These are phyloP conservation scores for Nemoura dubitans DNA, from an alignment of 2,888 invertebrate genomes.

Conservation along the genomic window DNA sequence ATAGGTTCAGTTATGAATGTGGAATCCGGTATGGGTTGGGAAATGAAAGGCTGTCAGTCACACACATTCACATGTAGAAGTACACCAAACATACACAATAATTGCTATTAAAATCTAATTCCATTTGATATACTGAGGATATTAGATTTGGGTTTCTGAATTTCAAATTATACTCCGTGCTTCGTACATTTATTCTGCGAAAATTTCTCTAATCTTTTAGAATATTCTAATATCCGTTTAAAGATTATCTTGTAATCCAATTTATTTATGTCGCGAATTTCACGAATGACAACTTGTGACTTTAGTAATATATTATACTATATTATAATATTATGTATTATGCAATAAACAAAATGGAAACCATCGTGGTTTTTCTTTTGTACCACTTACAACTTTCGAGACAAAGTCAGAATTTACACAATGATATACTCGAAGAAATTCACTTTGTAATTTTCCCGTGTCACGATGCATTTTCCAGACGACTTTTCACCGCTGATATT, in stretches of 20 bases:
- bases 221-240: conserved; percentile 7
- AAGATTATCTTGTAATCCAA: not conserved
- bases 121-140: not conserved
- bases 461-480: not conserved
- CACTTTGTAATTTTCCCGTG: not conserved
- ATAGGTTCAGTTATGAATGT: not conserved
- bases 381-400: not conserved
- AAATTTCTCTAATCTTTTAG: not conserved
- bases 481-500: not conserved
- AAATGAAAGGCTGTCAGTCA: not conserved
- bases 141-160: not conserved
- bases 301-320: not conserved
- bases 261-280: not conserved
- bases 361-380: not conserved
- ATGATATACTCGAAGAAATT: not conserved
- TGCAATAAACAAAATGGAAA: not conserved
- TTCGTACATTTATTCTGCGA: not conserved
- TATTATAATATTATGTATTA: too few species aligned
- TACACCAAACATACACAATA: not conserved
- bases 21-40: not conserved
- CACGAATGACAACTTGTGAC: not conserved
- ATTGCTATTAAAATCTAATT: conserved; percentile 12
- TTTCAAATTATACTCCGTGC: not conserved
- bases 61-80: too few species aligned
- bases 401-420: not conserved